Evolutionary conservation across 2,888 invertebrate species (phyloP).

Genomic region (Acanthoscelides obtectus): DNA sequence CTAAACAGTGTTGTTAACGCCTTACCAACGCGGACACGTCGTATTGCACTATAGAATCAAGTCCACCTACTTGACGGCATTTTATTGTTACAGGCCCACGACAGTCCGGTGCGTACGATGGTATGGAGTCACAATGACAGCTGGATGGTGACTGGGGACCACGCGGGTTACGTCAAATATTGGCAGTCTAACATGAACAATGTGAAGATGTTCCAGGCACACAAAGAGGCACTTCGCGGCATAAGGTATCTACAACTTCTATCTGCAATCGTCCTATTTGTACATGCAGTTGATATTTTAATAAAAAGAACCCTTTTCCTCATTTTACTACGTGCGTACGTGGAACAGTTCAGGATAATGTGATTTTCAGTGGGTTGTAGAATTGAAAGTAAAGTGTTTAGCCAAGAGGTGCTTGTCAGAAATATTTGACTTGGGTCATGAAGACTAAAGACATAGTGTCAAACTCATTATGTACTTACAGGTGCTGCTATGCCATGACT

Average conservation of each 20-base stretch:
- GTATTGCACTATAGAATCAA: no score
- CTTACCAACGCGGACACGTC: no score
- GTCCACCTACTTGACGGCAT: no score
- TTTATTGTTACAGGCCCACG: constrained; percentile 78
- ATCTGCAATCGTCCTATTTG: constrained; percentile 43
- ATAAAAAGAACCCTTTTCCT: constrained; percentile 45
- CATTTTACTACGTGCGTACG: constrained; percentile 33
- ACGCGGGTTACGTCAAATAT: constrained; percentile 98
- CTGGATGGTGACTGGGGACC: constrained; percentile 99
- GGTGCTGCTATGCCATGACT: no score
- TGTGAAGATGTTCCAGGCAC: constrained; percentile 99
- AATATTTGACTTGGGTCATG: no score
- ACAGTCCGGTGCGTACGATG: constrained; percentile 98
- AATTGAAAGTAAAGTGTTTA: no score
- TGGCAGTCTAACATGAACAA: constrained; percentile 99
- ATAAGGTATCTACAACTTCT: constrained; percentile 73
- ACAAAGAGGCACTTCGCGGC: constrained; percentile 98
- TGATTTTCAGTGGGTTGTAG: neutral
- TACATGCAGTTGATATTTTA: constrained; percentile 39
- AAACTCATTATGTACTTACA: no score
- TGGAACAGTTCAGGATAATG: constrained; percentile 7
- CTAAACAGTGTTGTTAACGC: no score
- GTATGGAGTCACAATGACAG: constrained; percentile 99
- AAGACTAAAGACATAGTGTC: no score
- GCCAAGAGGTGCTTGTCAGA: neutral